Base-by-base conservation (phyloP, 2,113 vertebrate genomes). In the Edolisoma coerulescens region DNA sequence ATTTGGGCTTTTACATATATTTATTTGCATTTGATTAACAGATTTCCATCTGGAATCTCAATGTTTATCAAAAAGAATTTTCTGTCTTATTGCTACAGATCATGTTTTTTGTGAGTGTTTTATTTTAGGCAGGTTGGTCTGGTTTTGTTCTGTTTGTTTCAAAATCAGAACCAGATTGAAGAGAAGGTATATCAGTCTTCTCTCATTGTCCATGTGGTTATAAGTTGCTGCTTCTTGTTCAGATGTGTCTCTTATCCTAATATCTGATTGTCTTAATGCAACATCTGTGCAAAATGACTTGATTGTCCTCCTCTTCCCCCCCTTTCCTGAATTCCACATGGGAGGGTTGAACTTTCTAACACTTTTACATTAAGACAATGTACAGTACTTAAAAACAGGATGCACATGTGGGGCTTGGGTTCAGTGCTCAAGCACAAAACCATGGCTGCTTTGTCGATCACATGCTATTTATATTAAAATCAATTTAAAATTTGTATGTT, bases 321-420 rank as follows among this genome's bases (percentile, higher is more conserved):
- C 41, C n/a, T 77, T 92, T 78, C 96, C 88, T 77, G 83, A 81
- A 63, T 90, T 69, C 39, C 54, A 16, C 32, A 19, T 86, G 83
- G 76, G 35, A 64, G 74, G 90, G 32, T 41, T 90, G 70, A 95
- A 81, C 84, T 93, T 92, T 93, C 30, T 27, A 84, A 89, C 32
- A 5, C 45, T 89, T 92, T 81, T 87, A 84, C 84, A 44, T 89
- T 78, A 75, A 95, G 84, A 92, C 83, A 86, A 92, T 78, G 80
- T 95, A 84, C 65, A 74, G 73, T 67, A 37, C 59, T 92, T 86
- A 61, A 90, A 95, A 95, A 89, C 89, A 93, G 89, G 91, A 92
- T 95, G n/a, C 44, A 26, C 27, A 1, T 59, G 30, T 74, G 42
- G 45, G 39, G 59, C 69, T 80, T 81, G 64, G 8, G 47, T 84